Conservation (phyloP, 2,888 invertebrate genomes). For the Drosophila emarginata region DNA sequence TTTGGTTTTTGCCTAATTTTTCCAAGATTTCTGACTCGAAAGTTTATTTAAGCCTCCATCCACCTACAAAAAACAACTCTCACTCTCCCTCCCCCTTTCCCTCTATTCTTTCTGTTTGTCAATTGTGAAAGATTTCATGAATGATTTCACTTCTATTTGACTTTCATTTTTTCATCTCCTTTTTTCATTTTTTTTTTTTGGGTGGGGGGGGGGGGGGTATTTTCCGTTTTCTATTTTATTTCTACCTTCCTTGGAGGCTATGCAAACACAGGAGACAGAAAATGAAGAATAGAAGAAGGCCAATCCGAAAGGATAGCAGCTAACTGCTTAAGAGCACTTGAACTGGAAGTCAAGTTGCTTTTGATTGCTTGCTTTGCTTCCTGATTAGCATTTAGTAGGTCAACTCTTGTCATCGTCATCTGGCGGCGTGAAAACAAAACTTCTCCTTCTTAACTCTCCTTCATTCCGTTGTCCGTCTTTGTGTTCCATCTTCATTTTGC, state of each 20-base stretch:
- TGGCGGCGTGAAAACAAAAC: constrained; percentile 28
- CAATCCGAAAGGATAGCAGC: constrained; percentile 1
- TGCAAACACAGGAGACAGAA: constrained; percentile 10
- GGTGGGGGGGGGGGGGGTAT: too few relatives aligned
- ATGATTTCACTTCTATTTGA: constrained; percentile 74
- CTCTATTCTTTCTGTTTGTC: constrained; percentile 35
- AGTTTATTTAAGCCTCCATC: constrained; percentile 30
- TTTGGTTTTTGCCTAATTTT: constrained; percentile 20
- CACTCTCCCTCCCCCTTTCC: background rate
- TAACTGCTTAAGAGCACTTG: constrained; percentile 38
- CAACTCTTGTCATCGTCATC: constrained; percentile 53
- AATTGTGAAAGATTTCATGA: constrained; percentile 75
- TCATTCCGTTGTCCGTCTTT: background rate
- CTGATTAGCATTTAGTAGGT: constrained; percentile 76
- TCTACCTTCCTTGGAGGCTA: constrained; percentile 19
- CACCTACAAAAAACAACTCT: background rate
- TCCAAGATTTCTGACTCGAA: constrained; percentile 55
- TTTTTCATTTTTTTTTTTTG: constrained; percentile 3
- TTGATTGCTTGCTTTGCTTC: background rate
- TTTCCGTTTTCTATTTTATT: constrained; percentile 34
- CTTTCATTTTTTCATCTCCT: constrained; percentile 46
- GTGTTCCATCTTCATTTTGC: too few relatives aligned
- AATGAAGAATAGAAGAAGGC: background rate
- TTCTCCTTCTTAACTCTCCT: background rate
- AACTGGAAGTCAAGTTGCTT: constrained; percentile 46